Percentiles rank a stretch among this genome's conserved stretches.
These are phyloP conservation scores for Psophia crepitans DNA, from an alignment of 2,113 vertebrate genomes.

Conservation along the genomic window DNA sequence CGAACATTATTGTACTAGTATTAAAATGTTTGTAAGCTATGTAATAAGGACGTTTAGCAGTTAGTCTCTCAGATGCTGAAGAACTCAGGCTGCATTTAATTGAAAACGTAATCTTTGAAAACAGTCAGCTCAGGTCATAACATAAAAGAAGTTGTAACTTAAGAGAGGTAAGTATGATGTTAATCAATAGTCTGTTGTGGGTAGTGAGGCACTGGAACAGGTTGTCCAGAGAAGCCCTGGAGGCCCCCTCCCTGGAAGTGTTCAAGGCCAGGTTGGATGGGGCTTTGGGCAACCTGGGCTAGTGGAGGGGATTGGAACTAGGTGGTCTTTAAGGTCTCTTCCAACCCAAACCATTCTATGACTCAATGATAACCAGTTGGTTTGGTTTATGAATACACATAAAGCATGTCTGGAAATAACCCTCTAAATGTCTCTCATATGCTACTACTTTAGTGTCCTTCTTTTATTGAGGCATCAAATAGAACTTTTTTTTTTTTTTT, in stretches of 20 bases:
- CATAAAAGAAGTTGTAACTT: neutral
- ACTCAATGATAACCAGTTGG: neutral
- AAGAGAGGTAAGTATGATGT: neutral
- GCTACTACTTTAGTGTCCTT: neutral
- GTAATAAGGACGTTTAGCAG: neutral
- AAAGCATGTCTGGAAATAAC: neutral
- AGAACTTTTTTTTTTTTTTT: neutral
- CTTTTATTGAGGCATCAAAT: neutral
- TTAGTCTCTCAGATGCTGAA: neutral
- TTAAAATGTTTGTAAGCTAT: neutral
- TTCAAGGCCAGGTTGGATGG: too few relatives aligned
- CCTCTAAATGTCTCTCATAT: neutral
- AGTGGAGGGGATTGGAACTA: too few relatives aligned
- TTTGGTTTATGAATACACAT: neutral
- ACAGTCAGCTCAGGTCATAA: neutral
- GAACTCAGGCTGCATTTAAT: neutral
- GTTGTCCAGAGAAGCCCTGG: too few relatives aligned
- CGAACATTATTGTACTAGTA: neutral
- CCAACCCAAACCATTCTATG: too few relatives aligned
- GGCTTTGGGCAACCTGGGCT: too few relatives aligned
- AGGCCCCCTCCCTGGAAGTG: too few relatives aligned
- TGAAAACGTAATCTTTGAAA: constrained; percentile 4
- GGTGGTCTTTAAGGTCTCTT: too few relatives aligned
- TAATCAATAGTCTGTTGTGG: neutral
- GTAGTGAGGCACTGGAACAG: too few relatives aligned